Percentiles rank a stretch among this genome's conserved stretches.
Conservation (phyloP, 2,797 vertebrate genomes). For the Distichodus sexfasciatus region DNA sequence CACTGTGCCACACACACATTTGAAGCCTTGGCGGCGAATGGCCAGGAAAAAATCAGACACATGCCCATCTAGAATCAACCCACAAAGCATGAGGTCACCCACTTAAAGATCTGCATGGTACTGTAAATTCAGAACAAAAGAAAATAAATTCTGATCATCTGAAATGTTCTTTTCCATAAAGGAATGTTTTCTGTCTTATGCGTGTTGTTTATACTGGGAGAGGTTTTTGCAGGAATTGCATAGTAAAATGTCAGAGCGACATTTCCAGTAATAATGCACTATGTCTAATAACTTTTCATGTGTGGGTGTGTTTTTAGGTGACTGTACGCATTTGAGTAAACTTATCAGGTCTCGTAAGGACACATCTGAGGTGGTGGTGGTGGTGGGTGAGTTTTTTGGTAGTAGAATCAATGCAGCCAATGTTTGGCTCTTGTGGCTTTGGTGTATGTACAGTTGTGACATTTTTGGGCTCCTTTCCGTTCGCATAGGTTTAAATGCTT, state of each 20-base stretch:
- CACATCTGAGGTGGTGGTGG: background rate
- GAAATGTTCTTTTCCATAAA: background rate
- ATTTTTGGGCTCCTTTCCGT: slow-evolving; percentile 5
- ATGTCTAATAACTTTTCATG: background rate
- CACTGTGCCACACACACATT: slow-evolving; percentile 28
- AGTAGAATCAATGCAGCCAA: background rate
- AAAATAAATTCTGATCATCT: background rate
- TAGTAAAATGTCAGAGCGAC: slow-evolving; percentile 28
- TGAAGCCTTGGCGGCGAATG: background rate
- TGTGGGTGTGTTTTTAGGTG: slow-evolving; percentile 3
- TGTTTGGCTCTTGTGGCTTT: slow-evolving; percentile 26
- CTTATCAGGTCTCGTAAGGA: background rate
- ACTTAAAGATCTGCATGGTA: too few relatives aligned
- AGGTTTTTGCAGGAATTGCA: background rate
- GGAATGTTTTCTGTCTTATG: background rate
- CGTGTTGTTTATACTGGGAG: background rate
- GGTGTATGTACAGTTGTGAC: background rate
- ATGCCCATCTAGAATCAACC: slow-evolving; percentile 22
- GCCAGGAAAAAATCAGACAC: slow-evolving; percentile 41
- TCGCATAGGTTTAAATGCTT: slow-evolving; percentile 5
- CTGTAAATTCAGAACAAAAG: too few relatives aligned
- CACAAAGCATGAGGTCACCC: slow-evolving; percentile 38
- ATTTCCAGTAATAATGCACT: slow-evolving; percentile 23
- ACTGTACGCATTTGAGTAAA: slow-evolving; percentile 3
- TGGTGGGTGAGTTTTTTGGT: too few relatives aligned